Evolutionary conservation across 2,797 vertebrate species (phyloP), one percentile per base, ranked within the genome.

Genomic region (Aeoliscus strigatus): DNA sequence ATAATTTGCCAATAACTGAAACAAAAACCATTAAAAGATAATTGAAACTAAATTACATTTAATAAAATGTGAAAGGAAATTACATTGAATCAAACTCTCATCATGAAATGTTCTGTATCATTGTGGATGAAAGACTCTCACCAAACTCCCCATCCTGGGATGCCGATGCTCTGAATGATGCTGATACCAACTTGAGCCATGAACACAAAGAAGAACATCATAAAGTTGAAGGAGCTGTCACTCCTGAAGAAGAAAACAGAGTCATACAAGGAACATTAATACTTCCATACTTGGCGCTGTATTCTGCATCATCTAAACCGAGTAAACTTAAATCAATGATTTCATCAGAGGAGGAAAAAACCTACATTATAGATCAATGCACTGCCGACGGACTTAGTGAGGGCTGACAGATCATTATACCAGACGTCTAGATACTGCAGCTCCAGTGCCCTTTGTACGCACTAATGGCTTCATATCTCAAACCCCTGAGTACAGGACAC

Each of bases 121-220:
- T 14, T 6, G 8, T 27, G 11, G 24, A 11, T 13, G n/a, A n/a
- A n/a, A n/a, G n/a, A n/a, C 24, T 51, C 92, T 93, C 88, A 99
- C 96, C 96, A 99, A 45, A 97, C 93, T 1, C 96, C 96, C 96
- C 96, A 99, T 65, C 96, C 96, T 24, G 96, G 94, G 58, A 99
- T 97, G 12, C 96, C 96, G 11, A 98, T 91, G 0, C 93, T 88
- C 72, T 99, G 96, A 66, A 99, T 94, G 57, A 95, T 89, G 66
- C 92, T 93, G 81, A 99, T 95, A 57, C 91, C 91, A 60, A 96
- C 75, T 84, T 99, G 96, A 11, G 94, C 94, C 92, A 95, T 94
- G 81, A 99, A 97, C 32, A 94, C 91, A 73, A 99, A 99, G 82
- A 99, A 99, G 82, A 99, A 99, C 1, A 91, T 85, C 95, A 99